Conservation (phyloP, 2,797 vertebrate species). For the Sebastes iracundus region DNA sequence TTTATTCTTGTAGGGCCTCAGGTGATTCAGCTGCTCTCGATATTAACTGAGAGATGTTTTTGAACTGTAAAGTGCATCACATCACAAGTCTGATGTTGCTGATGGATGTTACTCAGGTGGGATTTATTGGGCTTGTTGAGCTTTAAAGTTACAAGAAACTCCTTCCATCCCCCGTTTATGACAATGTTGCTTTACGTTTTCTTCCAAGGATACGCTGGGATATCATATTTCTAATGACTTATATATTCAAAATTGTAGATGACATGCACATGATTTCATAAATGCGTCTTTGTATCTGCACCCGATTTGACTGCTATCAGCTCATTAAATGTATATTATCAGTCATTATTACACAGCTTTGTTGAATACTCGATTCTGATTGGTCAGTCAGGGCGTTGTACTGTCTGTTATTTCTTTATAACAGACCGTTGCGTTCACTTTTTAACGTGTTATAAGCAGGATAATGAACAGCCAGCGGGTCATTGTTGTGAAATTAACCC, state of each 20-base stretch:
- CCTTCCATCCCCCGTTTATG: not conserved
- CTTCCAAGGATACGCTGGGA: not conserved
- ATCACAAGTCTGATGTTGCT: slow-evolving; percentile 7
- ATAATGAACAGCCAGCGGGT: no score
- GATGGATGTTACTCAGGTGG: not conserved
- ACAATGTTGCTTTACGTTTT: not conserved
- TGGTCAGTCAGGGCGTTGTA: no score
- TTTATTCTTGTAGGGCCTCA: slow-evolving; percentile 65
- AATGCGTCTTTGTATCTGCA: not conserved
- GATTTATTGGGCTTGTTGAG: not conserved
- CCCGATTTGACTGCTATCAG: no score
- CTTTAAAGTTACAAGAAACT: not conserved
- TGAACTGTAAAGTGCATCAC: slow-evolving; percentile 7
- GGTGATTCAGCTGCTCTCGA: slow-evolving; percentile 65
- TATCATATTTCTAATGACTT: not conserved
- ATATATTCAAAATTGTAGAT: not conserved
- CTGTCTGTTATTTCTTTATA: no score
- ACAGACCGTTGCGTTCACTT: no score
- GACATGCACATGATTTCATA: not conserved
- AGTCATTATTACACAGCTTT: no score
- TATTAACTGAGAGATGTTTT: slow-evolving; percentile 35
- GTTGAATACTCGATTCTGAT: no score
- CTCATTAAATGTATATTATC: no score
- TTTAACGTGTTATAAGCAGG: no score
- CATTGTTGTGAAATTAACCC: no score